Evolutionary conservation across 2,113 vertebrate species (phyloP).

Genomic region (Tragelaphus strepsiceros): DNA sequence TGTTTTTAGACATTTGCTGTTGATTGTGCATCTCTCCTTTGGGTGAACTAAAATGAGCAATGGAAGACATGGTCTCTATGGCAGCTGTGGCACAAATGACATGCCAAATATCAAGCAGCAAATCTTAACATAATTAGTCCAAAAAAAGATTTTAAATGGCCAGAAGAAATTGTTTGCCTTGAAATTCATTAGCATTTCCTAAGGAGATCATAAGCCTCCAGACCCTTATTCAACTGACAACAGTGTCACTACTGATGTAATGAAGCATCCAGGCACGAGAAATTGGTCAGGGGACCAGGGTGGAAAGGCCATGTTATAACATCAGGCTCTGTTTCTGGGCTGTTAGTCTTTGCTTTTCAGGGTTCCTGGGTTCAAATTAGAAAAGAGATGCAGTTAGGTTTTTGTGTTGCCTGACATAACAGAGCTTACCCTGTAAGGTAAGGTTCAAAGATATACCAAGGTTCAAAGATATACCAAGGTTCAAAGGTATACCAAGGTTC

Average conservation of each 20-base stretch:
- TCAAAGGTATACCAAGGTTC: not conserved
- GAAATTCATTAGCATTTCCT: not conserved
- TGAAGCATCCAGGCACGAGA: not conserved
- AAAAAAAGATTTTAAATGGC: not conserved
- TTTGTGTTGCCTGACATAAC: not conserved
- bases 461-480: not conserved
- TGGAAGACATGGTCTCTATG: not conserved
- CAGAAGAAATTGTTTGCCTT: slow-evolving; percentile 31
- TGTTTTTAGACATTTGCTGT: not conserved
- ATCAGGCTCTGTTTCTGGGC: not conserved
- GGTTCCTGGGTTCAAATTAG: not conserved
- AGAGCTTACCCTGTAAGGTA: slow-evolving; percentile 1
- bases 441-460: not conserved
- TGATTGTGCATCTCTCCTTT: not conserved
- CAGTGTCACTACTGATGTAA: not conserved
- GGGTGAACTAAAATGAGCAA: slow-evolving; percentile 19
- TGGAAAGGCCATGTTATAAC: not conserved
- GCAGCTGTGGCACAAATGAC: slow-evolving; percentile 20
- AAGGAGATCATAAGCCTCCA: not conserved
- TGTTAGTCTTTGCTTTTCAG: slow-evolving; percentile 18
- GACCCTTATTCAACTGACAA: not conserved
- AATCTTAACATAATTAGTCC: slow-evolving; percentile 38
- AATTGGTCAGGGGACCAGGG: not conserved
- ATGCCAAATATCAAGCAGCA: slow-evolving; percentile 24
- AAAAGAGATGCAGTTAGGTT: not conserved